Base-by-base conservation (phyloP, 1,140 invertebrate genomes). In the Homalodisca vitripennis region DNA sequence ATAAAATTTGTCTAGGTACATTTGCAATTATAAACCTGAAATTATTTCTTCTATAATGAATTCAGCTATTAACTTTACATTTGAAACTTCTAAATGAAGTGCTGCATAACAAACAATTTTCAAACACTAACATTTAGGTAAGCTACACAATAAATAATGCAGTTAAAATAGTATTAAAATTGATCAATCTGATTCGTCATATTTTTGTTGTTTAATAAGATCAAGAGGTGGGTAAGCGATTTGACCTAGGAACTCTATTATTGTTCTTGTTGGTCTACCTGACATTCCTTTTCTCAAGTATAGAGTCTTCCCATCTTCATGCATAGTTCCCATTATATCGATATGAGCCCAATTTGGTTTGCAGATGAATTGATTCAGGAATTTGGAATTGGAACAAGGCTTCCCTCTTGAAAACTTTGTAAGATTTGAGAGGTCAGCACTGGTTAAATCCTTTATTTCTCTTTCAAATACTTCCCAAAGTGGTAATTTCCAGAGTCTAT, bases 231-330 rank as follows among this genome's bases (percentile, higher is more conserved):
- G 22, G 41, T 70, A 74, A 27, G 73, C 68, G 3, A 74, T 76
- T 68, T 79, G 70, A 63, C 80, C 77, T 47, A 93, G 79, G 71
- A 94, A 88, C 76, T 93, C 87, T 22, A 94, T 87, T 0, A 95
- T 75, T 2, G 92, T 94, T 73, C 93, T 83, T 0, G 91, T 92
- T 13, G 92, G 92, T 47, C 91, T 81, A 12, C 92, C 92, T 67
- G 89, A 86, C 89, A 92, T 92, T 67, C 88, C 88, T 77, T 84
- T 84, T 29, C 78, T 76, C 30, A 94, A 77, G 78, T 94, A 93
- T 0, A 85, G 80, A 47, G 90, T 86, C 66, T 91, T 88, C 70
- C 82, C 83, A 71, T 84, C 83, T 65, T 86, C 85, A 81, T 20
- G 46, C 26, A 57, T 67, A 80, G 84, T 83, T 0, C 84, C 84